phyloP scores from a whole-genome alignment of 2,797 vertebrate genomes.

The Gallinago nigripennis region DNA sequence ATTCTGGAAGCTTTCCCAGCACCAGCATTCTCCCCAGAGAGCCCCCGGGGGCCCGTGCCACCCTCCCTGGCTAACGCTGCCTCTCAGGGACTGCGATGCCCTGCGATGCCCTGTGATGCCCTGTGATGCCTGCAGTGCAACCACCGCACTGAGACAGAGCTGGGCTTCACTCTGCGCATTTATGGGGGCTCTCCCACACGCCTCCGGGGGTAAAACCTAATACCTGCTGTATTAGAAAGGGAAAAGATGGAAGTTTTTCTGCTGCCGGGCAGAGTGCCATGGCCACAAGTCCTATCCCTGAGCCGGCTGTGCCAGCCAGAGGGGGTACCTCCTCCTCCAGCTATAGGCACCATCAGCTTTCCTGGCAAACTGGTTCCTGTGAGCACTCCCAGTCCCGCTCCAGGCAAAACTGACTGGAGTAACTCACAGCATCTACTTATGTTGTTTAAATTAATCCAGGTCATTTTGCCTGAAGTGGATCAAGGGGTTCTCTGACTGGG shows the following conservation, averaged over 20 bases:
- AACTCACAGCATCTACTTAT: neutral
- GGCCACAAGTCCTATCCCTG: neutral
- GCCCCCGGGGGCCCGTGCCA: neutral
- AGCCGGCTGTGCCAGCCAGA: neutral
- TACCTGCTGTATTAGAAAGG: neutral
- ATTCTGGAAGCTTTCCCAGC: slow-evolving; percentile 50
- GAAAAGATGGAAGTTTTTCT: neutral
- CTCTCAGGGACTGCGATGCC: neutral
- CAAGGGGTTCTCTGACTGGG: neutral
- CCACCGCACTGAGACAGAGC: neutral
- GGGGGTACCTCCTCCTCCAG: neutral
- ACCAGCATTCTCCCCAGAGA: neutral
- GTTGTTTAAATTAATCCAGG: neutral
- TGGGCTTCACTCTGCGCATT: neutral
- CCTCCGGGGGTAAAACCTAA: neutral
- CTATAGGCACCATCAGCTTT: neutral
- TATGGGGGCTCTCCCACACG: neutral
- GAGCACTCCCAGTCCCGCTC: neutral
- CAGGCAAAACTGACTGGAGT: neutral
- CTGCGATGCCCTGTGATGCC: no score
- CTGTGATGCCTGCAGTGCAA: no score
- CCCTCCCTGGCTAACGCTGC: neutral
- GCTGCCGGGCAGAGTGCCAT: neutral
- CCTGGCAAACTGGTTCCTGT: neutral
- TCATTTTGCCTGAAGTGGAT: neutral